These are phyloP conservation scores for Crocodylus rhombifer DNA, from an alignment of 2,797 vertebrate genomes.

Conservation along the genomic window DNA sequence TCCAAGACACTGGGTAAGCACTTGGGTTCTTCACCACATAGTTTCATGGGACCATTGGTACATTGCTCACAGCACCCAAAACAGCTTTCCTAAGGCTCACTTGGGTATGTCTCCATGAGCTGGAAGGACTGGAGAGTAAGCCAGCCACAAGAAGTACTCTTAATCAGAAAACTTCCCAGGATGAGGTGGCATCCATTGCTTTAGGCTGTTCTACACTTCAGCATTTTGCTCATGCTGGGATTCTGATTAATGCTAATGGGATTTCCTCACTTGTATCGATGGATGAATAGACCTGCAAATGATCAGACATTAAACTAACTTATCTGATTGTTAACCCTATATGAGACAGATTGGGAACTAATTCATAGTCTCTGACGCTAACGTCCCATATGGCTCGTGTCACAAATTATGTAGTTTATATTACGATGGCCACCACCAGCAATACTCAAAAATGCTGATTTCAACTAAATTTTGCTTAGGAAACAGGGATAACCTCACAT, in stretches of 20 bases:
- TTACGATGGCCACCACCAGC: neutral
- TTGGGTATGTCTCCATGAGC: no score
- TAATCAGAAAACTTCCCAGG: neutral
- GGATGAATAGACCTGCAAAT: neutral
- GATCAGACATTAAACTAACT: neutral
- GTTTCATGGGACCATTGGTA: no score
- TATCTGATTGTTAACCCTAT: neutral
- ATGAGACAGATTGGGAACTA: neutral
- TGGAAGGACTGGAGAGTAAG: no score
- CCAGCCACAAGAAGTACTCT: neutral
- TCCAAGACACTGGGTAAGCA: no score
- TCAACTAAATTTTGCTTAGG: neutral
- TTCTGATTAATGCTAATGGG: neutral
- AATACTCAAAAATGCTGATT: neutral
- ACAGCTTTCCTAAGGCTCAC: no score
- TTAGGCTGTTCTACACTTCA: neutral
- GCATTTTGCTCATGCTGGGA: neutral
- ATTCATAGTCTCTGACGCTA: fast-evolving
- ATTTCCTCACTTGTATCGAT: neutral
- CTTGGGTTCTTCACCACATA: no score
- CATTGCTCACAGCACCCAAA: no score
- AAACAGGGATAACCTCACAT: neutral
- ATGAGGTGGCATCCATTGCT: neutral
- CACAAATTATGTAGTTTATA: neutral
- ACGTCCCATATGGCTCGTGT: neutral